These are phyloP conservation scores for Andrena marginata DNA, from an alignment of 2,888 invertebrate genomes.

Conservation along the genomic window DNA sequence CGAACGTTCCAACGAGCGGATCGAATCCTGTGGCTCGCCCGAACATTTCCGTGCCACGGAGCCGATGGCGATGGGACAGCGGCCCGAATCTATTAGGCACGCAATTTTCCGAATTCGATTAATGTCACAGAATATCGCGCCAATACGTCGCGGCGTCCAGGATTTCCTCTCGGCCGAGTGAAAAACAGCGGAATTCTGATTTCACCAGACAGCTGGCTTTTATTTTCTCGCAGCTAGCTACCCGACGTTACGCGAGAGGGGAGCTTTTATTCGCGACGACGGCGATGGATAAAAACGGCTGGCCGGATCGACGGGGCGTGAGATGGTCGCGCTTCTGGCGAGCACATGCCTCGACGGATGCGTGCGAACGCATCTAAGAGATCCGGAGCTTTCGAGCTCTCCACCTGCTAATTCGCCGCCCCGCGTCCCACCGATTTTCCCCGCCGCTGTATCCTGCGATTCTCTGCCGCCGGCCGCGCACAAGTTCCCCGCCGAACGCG, in stretches of 20 bases:
- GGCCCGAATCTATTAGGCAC: too few relatives aligned
- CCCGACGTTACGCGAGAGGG: neutral
- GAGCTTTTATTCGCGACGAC: neutral
- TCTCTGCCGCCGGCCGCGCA: neutral
- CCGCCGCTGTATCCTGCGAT: neutral
- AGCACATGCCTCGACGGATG: slow-evolving; percentile 49
- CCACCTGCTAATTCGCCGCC: neutral
- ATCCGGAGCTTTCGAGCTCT: neutral
- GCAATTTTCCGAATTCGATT: too few relatives aligned
- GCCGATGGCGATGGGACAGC: too few relatives aligned
- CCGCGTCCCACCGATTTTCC: neutral
- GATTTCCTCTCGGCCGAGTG: neutral
- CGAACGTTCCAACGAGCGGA: too few relatives aligned
- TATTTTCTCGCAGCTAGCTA: neutral
- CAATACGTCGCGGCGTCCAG: neutral
- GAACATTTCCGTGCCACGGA: too few relatives aligned
- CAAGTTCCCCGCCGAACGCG: neutral
- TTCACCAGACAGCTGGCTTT: neutral
- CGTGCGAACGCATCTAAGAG: slow-evolving; percentile 30
- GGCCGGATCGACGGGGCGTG: slow-evolving; percentile 53
- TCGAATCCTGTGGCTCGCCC: too few relatives aligned
- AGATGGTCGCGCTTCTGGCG: slow-evolving; percentile 55
- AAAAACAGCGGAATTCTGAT: neutral
- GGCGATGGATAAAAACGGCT: slow-evolving; percentile 10
- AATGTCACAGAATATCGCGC: too few relatives aligned